phyloP scores from a whole-genome alignment of 2,888 invertebrate species.

The Amiota mariae region DNA sequence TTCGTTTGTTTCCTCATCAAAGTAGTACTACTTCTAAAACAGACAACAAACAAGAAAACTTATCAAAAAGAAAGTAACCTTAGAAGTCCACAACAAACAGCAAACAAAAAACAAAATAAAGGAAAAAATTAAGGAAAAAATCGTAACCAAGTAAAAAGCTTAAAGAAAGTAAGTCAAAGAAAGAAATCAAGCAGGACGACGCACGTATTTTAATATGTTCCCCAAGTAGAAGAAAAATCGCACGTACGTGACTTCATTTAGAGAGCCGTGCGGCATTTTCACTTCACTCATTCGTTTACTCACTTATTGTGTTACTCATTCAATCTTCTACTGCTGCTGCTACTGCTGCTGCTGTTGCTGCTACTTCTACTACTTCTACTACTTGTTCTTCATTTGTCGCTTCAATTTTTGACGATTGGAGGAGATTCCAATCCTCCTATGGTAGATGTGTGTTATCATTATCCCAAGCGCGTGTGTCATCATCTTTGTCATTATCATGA shows the following conservation, averaged over 20 bases:
- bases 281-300: slow-evolving; percentile 1
- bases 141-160: neutral
- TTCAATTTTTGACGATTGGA: too few relatives aligned
- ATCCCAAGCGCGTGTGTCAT: too few relatives aligned
- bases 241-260: slow-evolving; percentile 72
- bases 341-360: too few relatives aligned
- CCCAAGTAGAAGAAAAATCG: slow-evolving; percentile 71
- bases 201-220: slow-evolving; percentile 72
- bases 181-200: slow-evolving; percentile 56
- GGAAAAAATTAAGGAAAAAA: slow-evolving; percentile 38
- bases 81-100: slow-evolving; percentile 38
- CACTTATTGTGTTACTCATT: slow-evolving; percentile 25
- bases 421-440: too few relatives aligned
- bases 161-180: neutral
- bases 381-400: too few relatives aligned
- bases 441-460: too few relatives aligned
- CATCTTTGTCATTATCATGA: too few relatives aligned
- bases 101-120: slow-evolving; percentile 38
- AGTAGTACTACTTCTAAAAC: neutral
- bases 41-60: slow-evolving; percentile 4
- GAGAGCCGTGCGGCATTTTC: slow-evolving; percentile 47
- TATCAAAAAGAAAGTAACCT: neutral
- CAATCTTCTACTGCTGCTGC: too few relatives aligned
- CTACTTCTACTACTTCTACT: too few relatives aligned
- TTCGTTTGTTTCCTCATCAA: too few relatives aligned